phyloP scores from a whole-genome alignment of 2,797 vertebrate species.

The Alosa sapidissima region DNA sequence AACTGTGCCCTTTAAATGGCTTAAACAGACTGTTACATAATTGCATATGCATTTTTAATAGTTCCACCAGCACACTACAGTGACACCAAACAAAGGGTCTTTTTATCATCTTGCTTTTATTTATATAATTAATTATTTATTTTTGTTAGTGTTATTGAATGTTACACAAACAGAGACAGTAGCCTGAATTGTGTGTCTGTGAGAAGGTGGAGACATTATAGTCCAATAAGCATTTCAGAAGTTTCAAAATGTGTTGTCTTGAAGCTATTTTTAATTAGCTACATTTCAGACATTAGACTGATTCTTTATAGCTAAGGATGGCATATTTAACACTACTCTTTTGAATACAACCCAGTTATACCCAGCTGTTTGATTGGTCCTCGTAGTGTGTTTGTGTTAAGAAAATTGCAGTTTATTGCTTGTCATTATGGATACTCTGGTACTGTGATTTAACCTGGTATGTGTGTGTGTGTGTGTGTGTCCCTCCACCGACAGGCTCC shows the following conservation, averaged over 20 bases:
- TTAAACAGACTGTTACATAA: constrained; percentile 40
- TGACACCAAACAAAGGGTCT: neutral
- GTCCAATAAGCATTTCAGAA: neutral
- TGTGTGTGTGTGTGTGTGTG: neutral
- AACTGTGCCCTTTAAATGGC: neutral
- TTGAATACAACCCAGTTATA: neutral
- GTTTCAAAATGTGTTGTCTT: neutral
- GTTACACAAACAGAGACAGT: neutral
- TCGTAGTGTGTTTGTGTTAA: neutral
- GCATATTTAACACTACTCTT: neutral
- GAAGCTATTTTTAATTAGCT: neutral
- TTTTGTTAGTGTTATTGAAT: neutral
- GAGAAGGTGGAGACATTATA: neutral
- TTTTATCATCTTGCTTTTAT: neutral
- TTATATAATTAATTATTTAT: neutral
- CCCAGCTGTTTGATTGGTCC: neutral
- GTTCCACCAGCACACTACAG: neutral
- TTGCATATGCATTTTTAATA: constrained; percentile 37
- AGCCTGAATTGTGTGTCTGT: neutral
- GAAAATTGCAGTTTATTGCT: neutral
- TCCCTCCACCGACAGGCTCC: constrained; percentile 68
- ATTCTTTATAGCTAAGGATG: neutral
- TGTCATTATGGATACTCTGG: neutral
- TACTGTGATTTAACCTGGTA: neutral
- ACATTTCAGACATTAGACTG: neutral